Conservation (phyloP, 2,888 invertebrate genomes). For the Automeris io region DNA sequence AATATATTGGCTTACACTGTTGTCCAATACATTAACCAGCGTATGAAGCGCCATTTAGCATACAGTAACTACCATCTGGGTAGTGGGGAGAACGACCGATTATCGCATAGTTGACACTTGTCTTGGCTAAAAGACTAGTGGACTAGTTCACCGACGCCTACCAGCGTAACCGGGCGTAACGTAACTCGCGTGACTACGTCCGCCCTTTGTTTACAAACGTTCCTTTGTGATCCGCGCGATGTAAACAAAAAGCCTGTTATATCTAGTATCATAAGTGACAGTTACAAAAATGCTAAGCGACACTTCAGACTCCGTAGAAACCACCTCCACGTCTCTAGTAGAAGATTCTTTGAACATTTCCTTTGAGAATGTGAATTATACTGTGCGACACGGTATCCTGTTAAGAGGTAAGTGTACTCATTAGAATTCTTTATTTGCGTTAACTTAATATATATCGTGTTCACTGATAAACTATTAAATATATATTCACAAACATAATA, state of each 20-base stretch:
- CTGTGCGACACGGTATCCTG: conserved; percentile 77
- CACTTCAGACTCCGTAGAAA: conserved; percentile 56
- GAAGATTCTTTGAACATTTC: conserved; percentile 78
- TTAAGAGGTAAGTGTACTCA: conserved; percentile 65
- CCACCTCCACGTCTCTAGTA: conserved; percentile 50
- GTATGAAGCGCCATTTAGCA: too few species aligned
- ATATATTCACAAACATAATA: background rate
- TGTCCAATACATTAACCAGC: too few species aligned
- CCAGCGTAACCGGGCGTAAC: conserved; percentile 33
- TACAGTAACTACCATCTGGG: conserved; percentile 31
- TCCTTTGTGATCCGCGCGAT: conserved; percentile 55
- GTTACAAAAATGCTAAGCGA: conserved; percentile 52
- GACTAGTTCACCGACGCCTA: conserved; percentile 25
- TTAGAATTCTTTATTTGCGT: conserved; percentile 7
- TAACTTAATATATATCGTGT: conserved; percentile 1
- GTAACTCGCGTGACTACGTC: conserved; percentile 24
- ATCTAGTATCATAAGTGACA: conserved; percentile 28
- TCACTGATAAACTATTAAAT: conserved; percentile 7
- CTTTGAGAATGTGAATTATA: conserved; percentile 81
- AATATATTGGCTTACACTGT: too few species aligned
- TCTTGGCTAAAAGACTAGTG: conserved; percentile 5
- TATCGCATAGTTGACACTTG: conserved; percentile 26
- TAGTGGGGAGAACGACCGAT: conserved; percentile 61
- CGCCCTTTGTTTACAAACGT: conserved; percentile 56
- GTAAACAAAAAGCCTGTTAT: conserved; percentile 29